Evolutionary conservation across 2,888 invertebrate species (phyloP), one percentile per base, ranked within the genome.

Genomic region (Xylota segnis): DNA sequence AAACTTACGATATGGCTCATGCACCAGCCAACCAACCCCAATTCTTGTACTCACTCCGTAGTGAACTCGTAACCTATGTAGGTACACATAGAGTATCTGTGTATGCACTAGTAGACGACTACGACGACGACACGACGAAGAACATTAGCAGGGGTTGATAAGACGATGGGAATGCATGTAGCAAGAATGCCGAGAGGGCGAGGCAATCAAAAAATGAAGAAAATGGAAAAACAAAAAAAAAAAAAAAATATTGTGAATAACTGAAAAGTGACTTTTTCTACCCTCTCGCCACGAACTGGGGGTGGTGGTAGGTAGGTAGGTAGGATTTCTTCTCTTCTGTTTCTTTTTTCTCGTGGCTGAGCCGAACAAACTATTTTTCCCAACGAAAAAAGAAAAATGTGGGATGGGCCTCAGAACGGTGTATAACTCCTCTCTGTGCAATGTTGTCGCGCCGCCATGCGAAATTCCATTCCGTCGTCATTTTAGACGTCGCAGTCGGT

Each of bases 121-220:
- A 70, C 58, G 52, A 75, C 74, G 56, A 70, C 74, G 56, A 70
- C 50, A 75, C 74, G 56, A 70, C 74, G 56, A 70, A 43, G 32
- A 76, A 72, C 71, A 76, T 72, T 82, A 77, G 76, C 76, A 82
- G 63, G 72, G 86, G 86, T 77, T 86, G 82, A 82, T 77, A 86
- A 86, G 81, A 84, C 72, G 81, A 37, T 70, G 45, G 71, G 68
- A 79, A 74, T 83, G 83, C 79, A 79, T 52, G 43, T 32, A 83
- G 32, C 34, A 79, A 76, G 81, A 72, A 82, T 58, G 71, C 66
- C 56, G 40, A 68, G 77, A 86, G 82, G 82, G 86, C 86, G 86
- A 86, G 82, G 86, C 86, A 86, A 86, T 82, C 66, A 86, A 82
- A 86, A 82, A 72, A 81, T 58, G 59, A 77, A 66, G 65, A 74